These are phyloP conservation scores for Sinocyclocheilus anophthalmus DNA, from an alignment of 2,113 vertebrate species.

Conservation along the genomic window DNA sequence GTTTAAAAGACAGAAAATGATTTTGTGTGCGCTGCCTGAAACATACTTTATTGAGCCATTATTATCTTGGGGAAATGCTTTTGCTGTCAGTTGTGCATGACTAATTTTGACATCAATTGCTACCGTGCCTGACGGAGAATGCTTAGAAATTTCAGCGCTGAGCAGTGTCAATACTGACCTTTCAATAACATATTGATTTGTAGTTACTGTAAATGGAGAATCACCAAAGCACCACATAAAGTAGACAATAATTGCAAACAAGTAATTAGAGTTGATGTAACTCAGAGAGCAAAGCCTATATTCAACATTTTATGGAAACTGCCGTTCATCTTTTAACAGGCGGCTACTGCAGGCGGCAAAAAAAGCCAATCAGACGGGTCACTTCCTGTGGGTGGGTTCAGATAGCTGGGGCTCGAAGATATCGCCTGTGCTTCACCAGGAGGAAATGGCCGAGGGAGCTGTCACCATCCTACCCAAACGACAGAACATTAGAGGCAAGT, in stretches of 20 bases:
- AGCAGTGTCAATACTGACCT: conserved; percentile 29
- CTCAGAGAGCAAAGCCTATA: neutral
- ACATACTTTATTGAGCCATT: conserved; percentile 31
- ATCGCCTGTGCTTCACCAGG: conserved; percentile 87
- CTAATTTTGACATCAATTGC: conserved; percentile 33
- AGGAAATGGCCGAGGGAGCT: conserved; percentile 93
- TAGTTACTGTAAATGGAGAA: conserved; percentile 43
- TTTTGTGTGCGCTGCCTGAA: neutral
- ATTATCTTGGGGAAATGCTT: conserved; percentile 31
- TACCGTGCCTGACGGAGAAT: conserved; percentile 19
- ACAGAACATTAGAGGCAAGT: conserved; percentile 87
- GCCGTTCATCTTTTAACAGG: conserved; percentile 67
- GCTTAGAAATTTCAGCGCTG: conserved; percentile 21
- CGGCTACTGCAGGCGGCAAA: conserved; percentile 91
- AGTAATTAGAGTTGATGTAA: conserved; percentile 18
- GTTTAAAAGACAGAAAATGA: conserved; percentile 19
- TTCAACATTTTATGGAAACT: conserved; percentile 19
- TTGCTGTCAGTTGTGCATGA: conserved; percentile 29
- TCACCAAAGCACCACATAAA: conserved; percentile 10
- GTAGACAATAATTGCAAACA: conserved; percentile 33
- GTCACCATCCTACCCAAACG: conserved; percentile 95
- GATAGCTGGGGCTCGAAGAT: conserved; percentile 99
- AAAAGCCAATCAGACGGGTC: conserved; percentile 91
- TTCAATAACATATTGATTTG: conserved; percentile 44
- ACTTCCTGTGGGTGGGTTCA: conserved; percentile 98